Base-by-base conservation (phyloP, 2,888 invertebrate genomes). In the Drosophila meridionalis region DNA sequence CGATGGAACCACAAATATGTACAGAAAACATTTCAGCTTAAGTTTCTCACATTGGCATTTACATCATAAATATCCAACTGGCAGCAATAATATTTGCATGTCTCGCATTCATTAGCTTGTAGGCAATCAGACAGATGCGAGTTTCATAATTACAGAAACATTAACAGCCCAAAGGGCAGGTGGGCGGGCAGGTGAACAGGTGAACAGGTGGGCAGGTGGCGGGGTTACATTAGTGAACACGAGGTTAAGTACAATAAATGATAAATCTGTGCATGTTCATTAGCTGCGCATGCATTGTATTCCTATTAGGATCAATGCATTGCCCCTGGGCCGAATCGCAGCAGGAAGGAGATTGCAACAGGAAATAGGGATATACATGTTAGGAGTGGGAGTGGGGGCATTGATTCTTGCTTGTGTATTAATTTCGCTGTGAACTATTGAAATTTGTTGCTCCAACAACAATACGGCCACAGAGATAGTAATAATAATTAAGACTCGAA, bases 321-420 rank as follows among this genome's bases (percentile, higher is more conserved):
- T 2, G 47, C 34, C 36, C 56, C 52, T 45, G n/a, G 50, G 40
- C 42, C 45, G 55, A 50, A 30, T 38, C 55, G 52, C 40, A 53
- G 57, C 45, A 58, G 30, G 58, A 40, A 58, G 12, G 47, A 57
- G 52, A 52, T 38, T 36, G 52, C 70, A 86, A 78, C 78, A 76
- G 89, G 83, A 86, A 72, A 88, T 82, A 75, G 52, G 59, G 60
- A 53, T n/a, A 58, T 38, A 32, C 7, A 45, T n/a, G 30, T 26
- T 32, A n/a, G 28, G 20, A 4, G 20, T n/a, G 61, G 45, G 9
- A 55, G 12, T 30, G 53, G 48, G 50, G 43, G 65, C 61, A 82
- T 80, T 89, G 50, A 32, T 32, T 32, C 32, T 34, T 32, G 69
- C 73, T 71, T 89, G 88, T 78, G 78, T 74, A 87, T 85, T 87